These are phyloP conservation scores for Panurus biarmicus DNA, from an alignment of 2,113 vertebrate genomes.

Conservation along the genomic window DNA sequence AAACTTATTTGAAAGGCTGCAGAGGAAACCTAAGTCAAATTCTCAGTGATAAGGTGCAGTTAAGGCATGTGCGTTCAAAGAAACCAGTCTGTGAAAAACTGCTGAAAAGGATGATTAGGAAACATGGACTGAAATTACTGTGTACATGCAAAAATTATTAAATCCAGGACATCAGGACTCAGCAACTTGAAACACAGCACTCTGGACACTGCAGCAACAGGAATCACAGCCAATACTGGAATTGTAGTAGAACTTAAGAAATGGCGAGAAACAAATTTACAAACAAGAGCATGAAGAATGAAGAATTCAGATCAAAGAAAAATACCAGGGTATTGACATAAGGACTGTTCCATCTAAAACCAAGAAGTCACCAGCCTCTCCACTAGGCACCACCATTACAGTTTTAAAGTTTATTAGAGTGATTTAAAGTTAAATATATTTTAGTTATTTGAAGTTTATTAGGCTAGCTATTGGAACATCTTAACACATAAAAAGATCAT, in stretches of 20 bases:
- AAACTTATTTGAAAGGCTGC: background rate
- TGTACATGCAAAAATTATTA: background rate
- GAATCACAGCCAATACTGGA: background rate
- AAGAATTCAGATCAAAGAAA: background rate
- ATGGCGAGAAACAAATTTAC: background rate
- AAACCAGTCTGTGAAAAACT: background rate
- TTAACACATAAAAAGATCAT: background rate
- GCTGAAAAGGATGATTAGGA: background rate
- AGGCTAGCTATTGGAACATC: background rate
- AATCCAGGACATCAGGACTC: background rate
- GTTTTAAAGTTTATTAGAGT: background rate
- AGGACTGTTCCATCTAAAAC: background rate
- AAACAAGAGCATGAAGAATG: background rate
- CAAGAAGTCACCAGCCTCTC: background rate
- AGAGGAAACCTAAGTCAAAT: background rate
- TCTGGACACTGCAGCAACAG: background rate
- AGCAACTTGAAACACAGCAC: background rate
- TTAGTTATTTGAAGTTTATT: background rate
- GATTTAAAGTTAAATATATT: background rate
- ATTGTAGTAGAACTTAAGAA: background rate
- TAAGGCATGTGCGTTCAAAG: background rate
- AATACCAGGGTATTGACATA: background rate
- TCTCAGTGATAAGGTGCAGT: background rate
- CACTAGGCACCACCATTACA: background rate
- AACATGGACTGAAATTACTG: background rate